A percentile compares a stretch with the other conserved stretches of the same genome.
These are phyloP conservation scores for Leptarthrus brevirostris DNA, from an alignment of 2,888 invertebrate species.

Conservation along the genomic window DNA sequence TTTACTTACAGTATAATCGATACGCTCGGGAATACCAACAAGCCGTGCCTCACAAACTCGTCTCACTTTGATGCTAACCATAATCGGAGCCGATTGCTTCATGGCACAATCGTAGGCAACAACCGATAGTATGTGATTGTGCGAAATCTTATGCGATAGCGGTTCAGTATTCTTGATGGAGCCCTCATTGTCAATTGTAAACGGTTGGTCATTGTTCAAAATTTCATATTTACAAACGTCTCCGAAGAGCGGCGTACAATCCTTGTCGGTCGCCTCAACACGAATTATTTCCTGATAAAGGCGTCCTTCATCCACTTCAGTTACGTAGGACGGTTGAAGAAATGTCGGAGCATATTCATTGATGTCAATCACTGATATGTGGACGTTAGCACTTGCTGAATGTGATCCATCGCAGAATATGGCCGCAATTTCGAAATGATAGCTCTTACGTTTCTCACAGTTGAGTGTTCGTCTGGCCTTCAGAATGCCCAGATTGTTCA, in stretches of 20 bases:
- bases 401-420: constrained; percentile 90
- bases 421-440: constrained; percentile 95
- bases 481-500: constrained; percentile 82
- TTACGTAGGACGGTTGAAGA: constrained; percentile 89
- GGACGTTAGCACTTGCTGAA: constrained; percentile 90
- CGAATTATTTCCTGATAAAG: constrained; percentile 90
- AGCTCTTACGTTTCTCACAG: constrained; percentile 93
- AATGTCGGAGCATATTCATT: constrained; percentile 96
- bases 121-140: constrained; percentile 96
- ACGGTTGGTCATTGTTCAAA: constrained; percentile 89
- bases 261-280: constrained; percentile 91
- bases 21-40: constrained; percentile 73
- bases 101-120: constrained; percentile 98
- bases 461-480: constrained; percentile 86
- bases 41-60: constrained; percentile 83
- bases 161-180: constrained; percentile 95
- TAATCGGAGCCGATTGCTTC: constrained; percentile 91
- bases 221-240: constrained; percentile 99
- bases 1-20: constrained; percentile 64
- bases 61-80: constrained; percentile 95
- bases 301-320: constrained; percentile 87
- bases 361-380: constrained; percentile 94
- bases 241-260: constrained; percentile 93
- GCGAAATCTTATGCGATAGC: constrained; percentile 90
- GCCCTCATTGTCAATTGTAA: constrained; percentile 91